Base-by-base conservation (phyloP, 2,113 vertebrate genomes). In the Atherinomorus stipes region DNA sequence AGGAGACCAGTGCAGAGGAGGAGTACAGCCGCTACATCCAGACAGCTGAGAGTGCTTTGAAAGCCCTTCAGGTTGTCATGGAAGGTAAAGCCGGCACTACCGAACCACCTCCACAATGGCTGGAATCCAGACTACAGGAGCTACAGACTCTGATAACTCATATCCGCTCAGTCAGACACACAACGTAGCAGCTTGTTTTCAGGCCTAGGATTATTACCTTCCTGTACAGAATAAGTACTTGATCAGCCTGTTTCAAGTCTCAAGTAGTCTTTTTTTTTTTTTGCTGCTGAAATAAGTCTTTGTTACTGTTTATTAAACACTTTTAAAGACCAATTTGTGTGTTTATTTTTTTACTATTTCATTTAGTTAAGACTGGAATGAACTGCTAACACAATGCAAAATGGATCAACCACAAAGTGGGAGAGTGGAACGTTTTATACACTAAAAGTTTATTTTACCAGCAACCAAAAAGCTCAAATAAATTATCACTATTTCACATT, bases 21-120 rank as follows among this genome's bases (percentile, higher is more conserved):
- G 94, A 97, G 79, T 97, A 91, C 42, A 90, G 93, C 73, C 76
- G 86, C 42, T 91, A 94, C 8, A 26, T 98, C 51, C 93, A 93
- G 54, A 89, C 72, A 0, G 95, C 95, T 19, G 90, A 92, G 54
- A 87, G 80, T 9, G 93, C 95, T 51, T 64, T 99, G 81, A 95
- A 93, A 38, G 90, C 93, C 6, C 44, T 96, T 18, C 95, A 93
- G 85, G 66, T 70, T 7, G 76, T 97, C 42, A 68, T 92, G 0
- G 86, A 70, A 13, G 69, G 23, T n/a, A 61, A 72, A 34, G 21
- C 40, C 16, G 19, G n/a, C 47, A 19, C 49, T 0, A 13, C 31
- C 16, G 37, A 70, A 0, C 74, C 91, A 0, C 87, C 92, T 1
- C 97, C 97, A 11, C 79, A 45, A 9, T 97, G 97, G 97, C 85